Conservation (phyloP, 2,888 invertebrate species). For the Craniophora ligustri region DNA sequence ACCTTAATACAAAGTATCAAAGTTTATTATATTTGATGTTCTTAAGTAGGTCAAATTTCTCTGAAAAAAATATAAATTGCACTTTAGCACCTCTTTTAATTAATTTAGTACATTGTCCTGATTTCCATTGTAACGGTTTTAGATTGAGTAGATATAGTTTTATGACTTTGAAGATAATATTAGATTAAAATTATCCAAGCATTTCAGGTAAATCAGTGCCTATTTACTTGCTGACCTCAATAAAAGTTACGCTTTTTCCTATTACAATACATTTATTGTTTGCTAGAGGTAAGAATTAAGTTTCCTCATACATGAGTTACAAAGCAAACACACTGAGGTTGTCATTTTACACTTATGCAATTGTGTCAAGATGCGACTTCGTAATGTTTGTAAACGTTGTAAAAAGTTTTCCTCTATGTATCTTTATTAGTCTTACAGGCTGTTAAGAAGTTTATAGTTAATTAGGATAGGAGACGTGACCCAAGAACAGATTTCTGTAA, state of each 20-base stretch:
- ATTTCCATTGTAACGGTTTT: too few relatives aligned
- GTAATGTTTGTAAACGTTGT: conserved; percentile 6
- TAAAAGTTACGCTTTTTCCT: conserved; percentile 14
- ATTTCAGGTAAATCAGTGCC: conserved; percentile 13
- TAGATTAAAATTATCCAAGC: conserved; percentile 1
- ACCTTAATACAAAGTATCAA: conserved; percentile 4
- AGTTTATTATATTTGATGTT: too few relatives aligned
- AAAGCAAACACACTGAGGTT: conserved; percentile 10
- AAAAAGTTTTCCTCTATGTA: conserved; percentile 21
- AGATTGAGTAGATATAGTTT: conserved; percentile 9
- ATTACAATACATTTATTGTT: conserved; percentile 12
- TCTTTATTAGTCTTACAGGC: too few relatives aligned
- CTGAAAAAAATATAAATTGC: too few relatives aligned
- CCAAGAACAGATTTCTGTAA: too few relatives aligned
- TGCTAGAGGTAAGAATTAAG: conserved; percentile 10
- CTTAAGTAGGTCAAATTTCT: too few relatives aligned
- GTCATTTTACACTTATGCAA: conserved; percentile 15
- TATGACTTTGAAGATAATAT: conserved; percentile 5
- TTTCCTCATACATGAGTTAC: conserved; percentile 7
- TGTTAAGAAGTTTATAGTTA: too few relatives aligned
- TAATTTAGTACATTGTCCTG: not conserved
- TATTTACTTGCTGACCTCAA: conserved; percentile 24
- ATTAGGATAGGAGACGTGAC: too few relatives aligned
- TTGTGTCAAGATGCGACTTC: conserved; percentile 33
- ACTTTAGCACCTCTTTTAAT: not conserved